Base-by-base conservation (phyloP, 2,888 invertebrate species). In the Ectemnius cavifrons region DNA sequence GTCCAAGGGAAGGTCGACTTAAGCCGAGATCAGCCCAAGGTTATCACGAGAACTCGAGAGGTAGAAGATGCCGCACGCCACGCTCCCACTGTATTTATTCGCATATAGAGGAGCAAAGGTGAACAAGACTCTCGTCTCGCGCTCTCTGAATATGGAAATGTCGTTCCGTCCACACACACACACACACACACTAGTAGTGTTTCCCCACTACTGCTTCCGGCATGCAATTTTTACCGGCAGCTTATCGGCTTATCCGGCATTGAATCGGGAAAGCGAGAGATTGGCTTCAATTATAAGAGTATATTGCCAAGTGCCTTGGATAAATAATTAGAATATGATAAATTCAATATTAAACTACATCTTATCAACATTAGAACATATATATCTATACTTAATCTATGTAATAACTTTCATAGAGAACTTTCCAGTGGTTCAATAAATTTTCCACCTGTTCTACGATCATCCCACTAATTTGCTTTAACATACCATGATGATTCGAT, bases 51-150 rank as follows among this genome's bases (percentile, higher is more conserved):
- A 23, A 4, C 28, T 61, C 18, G 61, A 61, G 18, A 45, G 45
- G 60, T 52, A 16, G 52, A 52, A 52, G 52, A 52, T 52, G 52
- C 52, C 52, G 52, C 52, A 13, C 52, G 52, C 52, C n/a, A 16
- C 14, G 52, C 52, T 16, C n/a, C 52, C 52, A 52, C 52, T 52
- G 52, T 52, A 52, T 52, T 52, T 52, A 52, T 52, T 52, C 16
- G n/a, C 52, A 52, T 52, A 16, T 16, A 52, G 52, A 52, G 52
- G 16, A 52, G n/a, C 52, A 52, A 14, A 14, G 52, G 52, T 52
- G 52, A 52, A 52, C 52, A n/a, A 52, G 52, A 52, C 52, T 37
- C 37, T 52, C 52, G 52, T 16, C 52, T 37, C 37, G 37, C 37
- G 37, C 37, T 11, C 37, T 37, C 37, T 37, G 52, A 52, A 52